Base-by-base conservation (phyloP, 2,888 invertebrate species). In the Lithophane leautieri region DNA sequence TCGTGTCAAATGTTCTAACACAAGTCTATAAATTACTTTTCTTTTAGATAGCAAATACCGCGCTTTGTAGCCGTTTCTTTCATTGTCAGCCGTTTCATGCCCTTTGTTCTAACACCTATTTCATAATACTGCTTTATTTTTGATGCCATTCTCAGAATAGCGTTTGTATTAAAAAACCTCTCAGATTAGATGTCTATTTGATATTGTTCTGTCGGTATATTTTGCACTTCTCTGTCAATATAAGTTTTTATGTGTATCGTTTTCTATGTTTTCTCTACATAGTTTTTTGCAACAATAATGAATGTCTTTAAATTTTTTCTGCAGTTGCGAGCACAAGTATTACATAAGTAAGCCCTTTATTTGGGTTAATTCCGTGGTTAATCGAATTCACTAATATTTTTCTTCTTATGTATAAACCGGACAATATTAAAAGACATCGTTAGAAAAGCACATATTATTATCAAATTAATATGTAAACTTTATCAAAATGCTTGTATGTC, bases 1-100 rank as follows among this genome's bases (percentile, higher is more conserved):
- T 65, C 65, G 19, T 42, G 69, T 42, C 65, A 54, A 67, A 70
- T 52, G 52, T 22, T 52, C 28, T 4, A 52, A 80, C 66, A 61
- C 52, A 61, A 54, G 56, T 54, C 28, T 80, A 84, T 70, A 79
- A 73, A 81, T 81, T 79, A 79, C 58, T 73, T 81, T 81, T 73
- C 61, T 73, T 81, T 70, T 25, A 47, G 62, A 61, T 70, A 66
- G 50, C 67, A 73, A 73, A 73, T 58, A 56, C 73, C 42, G 16
- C n/a, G 70, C 73, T 73, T 84, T 83, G 84, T 61, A 65, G 60
- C 19, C 22, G 34, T 14, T 61, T 62, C 25, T 67, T 66, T 73
- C 72, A 73, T 84, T 79, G 80, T 84, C 63, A 83, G 78, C 56
- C 40, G 47, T 58, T 61, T 70, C 60, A 52, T 58, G 70, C 54